Conservation (phyloP, 2,797 vertebrate species). For the Liparis tanakae region DNA sequence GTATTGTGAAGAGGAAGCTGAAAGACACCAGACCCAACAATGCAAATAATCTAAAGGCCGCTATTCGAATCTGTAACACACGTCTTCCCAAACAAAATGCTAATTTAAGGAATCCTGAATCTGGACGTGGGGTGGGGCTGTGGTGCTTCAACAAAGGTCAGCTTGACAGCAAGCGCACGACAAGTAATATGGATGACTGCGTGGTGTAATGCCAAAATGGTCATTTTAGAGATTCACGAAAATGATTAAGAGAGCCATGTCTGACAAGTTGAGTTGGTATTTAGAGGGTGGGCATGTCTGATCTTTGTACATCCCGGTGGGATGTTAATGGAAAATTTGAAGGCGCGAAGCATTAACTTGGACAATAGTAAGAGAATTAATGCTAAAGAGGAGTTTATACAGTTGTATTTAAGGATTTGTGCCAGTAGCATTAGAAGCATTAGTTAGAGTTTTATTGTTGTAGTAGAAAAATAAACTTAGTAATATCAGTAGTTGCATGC, state of each 20-base stretch:
- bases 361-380: not conserved
- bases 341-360: not conserved
- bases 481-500: not conserved
- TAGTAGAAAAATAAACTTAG: not conserved
- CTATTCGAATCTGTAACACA: too few species aligned
- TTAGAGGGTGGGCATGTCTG: conserved; percentile 20
- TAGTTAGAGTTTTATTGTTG: not conserved
- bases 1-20: too few species aligned
- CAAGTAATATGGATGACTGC: conserved; percentile 46
- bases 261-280: conserved; percentile 35
- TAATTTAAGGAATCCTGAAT: conserved; percentile 5
- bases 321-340: conserved; percentile 11
- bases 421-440: too few species aligned
- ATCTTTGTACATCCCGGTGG: conserved; percentile 17
- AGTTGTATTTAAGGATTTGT: too few species aligned
- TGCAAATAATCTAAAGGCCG: too few species aligned
- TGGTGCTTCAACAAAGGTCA: conserved; percentile 61
- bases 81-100: too few species aligned
- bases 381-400: too few species aligned
- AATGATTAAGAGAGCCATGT: conserved; percentile 36
- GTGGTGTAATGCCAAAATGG: conserved; percentile 35
- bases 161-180: conserved; percentile 36
- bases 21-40: too few species aligned
- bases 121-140: conserved; percentile 13
- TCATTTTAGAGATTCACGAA: conserved; percentile 33